Evolutionary conservation across 1,140 invertebrate genomes (phyloP).

Genomic region (Trachelipus rathkii): DNA sequence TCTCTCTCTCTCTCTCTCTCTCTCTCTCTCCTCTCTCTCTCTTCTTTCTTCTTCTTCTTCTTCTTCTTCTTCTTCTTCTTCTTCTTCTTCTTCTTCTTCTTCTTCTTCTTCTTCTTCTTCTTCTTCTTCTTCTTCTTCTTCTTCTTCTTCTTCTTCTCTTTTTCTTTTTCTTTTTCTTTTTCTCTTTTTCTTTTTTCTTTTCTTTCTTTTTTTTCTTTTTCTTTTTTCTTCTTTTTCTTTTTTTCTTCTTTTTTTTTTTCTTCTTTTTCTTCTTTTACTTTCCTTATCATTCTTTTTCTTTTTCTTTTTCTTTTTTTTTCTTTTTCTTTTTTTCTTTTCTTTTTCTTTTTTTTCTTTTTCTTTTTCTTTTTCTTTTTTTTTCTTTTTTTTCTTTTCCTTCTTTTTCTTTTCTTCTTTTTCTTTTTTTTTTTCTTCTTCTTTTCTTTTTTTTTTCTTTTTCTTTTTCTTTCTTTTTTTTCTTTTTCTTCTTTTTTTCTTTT

Average conservation of each 20-base stretch:
- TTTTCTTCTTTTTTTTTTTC: neutral
- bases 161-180: no score
- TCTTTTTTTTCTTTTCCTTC: neutral
- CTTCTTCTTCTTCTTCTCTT: no score
- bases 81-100: no score
- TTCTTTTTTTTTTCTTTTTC: conserved; percentile 1
- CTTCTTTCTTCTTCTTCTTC: neutral
- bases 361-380: neutral
- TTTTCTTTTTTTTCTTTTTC: neutral
- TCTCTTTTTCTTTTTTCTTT: neutral
- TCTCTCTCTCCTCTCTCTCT: neutral
- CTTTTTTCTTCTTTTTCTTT: neutral
- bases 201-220: neutral
- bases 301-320: neutral
- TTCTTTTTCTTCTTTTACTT: neutral
- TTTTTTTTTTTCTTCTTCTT: neutral
- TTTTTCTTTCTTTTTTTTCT: neutral
- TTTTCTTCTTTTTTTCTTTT: no score
- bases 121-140: neutral
- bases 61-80: neutral
- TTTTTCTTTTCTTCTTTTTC: no score
- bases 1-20: conserved; percentile 16
- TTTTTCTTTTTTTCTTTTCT: no score
- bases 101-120: conserved; percentile 1
- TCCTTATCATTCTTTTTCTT: neutral